Evolutionary conservation across 1,140 invertebrate genomes (phyloP), one percentile per base, ranked within the genome.

Genomic region (Drosophila sechellia): DNA sequence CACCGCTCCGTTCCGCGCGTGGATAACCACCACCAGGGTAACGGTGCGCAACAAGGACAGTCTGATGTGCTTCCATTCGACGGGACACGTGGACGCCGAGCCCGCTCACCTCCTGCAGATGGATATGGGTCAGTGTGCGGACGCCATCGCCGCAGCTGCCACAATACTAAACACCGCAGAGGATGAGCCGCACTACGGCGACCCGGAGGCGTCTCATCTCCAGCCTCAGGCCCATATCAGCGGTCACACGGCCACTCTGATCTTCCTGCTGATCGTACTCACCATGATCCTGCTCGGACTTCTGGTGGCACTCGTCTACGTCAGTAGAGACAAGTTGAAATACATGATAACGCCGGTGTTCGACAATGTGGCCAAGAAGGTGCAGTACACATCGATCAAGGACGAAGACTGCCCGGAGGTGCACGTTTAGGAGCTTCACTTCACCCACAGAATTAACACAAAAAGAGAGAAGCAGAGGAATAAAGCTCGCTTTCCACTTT

Each of bases 331-430:
- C 58, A 93, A 93, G 71, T 87, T 95, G 25, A 93, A 93, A 66
- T 93, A 93, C 49, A 94, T 94, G 89, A 92, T 95, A 11, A 93
- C 91, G n/a, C 95, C 95, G 1, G 93, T 96, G 37, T 92, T 96
- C 50, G 94, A 95, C 61, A 94, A 94, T 63, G 94, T 96, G 37
- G 93, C 95, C 34, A 94, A 95, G 90, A 95, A 95, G 85, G 95
- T 96, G 17, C 95, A 96, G 64, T 96, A 96, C 74, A 96, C 95
- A 3, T 95, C 95, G 17, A 96, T 96, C 50, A 93, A 94, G 89
- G 92, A 93, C 79, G 90, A 93, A 59, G 92, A 93, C 58, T 92
- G 91, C 59, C 84, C 92, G 48, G 92, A 93, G 68, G 92, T 92
- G 48, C 91, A 92, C 68, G 92, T 92, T 46, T 92, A 92, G 75